phyloP scores from a whole-genome alignment of 2,888 invertebrate genomes.

The Clitarchus hookeri region DNA sequence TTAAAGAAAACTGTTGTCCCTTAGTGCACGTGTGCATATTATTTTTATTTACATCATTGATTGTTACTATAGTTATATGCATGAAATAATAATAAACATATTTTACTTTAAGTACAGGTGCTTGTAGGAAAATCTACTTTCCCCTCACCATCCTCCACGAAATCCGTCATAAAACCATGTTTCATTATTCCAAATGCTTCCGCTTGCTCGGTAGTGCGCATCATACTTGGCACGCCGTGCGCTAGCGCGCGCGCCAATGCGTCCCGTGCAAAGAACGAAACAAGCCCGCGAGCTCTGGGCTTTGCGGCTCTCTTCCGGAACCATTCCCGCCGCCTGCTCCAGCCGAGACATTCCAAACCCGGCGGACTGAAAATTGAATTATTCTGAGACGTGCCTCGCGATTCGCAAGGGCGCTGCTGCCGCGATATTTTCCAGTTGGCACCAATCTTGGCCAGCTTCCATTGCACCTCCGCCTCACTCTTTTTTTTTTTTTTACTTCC shows the following conservation, averaged over 20 bases:
- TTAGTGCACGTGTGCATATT: too few relatives aligned
- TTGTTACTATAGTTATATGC: too few relatives aligned
- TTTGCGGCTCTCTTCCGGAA: background rate
- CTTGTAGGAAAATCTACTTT: too few relatives aligned
- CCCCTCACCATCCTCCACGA: too few relatives aligned
- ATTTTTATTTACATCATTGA: too few relatives aligned
- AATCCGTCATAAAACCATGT: too few relatives aligned
- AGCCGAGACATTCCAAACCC: background rate
- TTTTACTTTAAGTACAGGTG: too few relatives aligned
- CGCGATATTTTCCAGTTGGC: constrained; percentile 8
- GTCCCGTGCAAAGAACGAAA: background rate
- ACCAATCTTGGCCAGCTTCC: background rate
- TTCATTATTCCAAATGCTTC: too few relatives aligned
- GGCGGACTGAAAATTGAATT: constrained; percentile 14
- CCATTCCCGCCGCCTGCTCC: background rate
- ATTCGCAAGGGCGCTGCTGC: background rate
- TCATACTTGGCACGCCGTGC: background rate
- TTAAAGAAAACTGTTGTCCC: too few relatives aligned
- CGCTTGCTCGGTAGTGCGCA: too few relatives aligned
- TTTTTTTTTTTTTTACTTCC: background rate
- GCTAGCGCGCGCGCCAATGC: background rate
- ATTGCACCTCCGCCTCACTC: background rate
- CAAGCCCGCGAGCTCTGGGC: background rate
- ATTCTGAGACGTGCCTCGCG: background rate
- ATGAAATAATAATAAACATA: too few relatives aligned